Percentiles rank a stretch among this genome's conserved stretches.
These are phyloP conservation scores for Ceryle rudis DNA, from an alignment of 2,797 vertebrate genomes.

Conservation along the genomic window DNA sequence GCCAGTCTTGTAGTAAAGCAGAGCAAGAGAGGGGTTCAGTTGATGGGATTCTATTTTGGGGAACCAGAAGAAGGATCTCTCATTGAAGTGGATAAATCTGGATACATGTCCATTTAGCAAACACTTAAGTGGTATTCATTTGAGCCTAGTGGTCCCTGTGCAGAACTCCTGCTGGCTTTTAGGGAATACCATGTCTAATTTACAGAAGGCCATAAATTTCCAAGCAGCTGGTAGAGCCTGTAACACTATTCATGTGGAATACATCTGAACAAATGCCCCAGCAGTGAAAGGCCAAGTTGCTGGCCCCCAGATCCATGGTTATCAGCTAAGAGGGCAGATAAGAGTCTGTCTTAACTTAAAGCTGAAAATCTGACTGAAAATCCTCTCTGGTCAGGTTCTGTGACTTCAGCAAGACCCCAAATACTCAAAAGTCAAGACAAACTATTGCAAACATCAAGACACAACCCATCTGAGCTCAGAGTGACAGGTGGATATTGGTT, in stretches of 20 bases:
- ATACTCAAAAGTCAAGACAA: neutral
- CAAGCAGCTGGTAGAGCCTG: neutral
- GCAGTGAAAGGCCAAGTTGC: neutral
- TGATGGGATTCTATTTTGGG: neutral
- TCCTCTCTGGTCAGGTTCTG: neutral
- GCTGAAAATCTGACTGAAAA: constrained; percentile 8
- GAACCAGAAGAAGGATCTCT: neutral
- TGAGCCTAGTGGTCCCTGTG: neutral
- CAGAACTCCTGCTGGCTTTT: neutral
- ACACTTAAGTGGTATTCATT: neutral
- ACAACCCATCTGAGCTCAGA: neutral
- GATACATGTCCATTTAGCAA: neutral
- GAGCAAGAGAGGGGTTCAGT: neutral
- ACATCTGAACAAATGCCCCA: neutral
- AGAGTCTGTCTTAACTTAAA: neutral
- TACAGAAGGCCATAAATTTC: neutral
- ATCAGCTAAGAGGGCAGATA: neutral
- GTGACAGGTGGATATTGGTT: constrained; percentile 23
- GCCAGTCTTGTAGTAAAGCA: neutral
- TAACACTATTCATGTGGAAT: accelerated
- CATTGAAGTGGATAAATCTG: neutral
- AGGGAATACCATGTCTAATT: neutral
- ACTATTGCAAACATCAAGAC: neutral
- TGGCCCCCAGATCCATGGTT: accelerated
- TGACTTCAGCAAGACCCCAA: neutral